phyloP scores from a whole-genome alignment of 2,888 invertebrate species.

The Physocephala rufipes region DNA sequence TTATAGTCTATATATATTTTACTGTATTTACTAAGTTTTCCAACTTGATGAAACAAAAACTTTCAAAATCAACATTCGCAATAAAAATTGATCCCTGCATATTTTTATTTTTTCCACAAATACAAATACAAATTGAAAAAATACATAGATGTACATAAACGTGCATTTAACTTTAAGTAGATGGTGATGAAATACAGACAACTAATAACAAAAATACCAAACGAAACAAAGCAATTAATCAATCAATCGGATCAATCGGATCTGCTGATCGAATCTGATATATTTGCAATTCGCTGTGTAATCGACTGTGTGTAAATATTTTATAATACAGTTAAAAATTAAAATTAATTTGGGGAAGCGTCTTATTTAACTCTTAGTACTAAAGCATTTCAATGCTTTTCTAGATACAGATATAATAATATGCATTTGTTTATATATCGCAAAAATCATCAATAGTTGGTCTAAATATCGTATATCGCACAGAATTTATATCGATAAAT shows the following conservation, averaged over 20 bases:
- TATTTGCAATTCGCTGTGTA: background rate
- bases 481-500: constrained; percentile 8
- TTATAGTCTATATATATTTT: constrained; percentile 13
- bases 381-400: constrained; percentile 7
- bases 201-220: background rate
- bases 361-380: constrained; percentile 23
- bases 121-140: background rate
- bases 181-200: background rate
- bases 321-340: constrained; percentile 27
- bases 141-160: background rate
- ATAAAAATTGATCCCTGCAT: constrained; percentile 42
- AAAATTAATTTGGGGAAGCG: constrained; percentile 30
- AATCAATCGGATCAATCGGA: background rate
- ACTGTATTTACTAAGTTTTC: constrained; percentile 16
- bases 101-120: constrained; percentile 16
- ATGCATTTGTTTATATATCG: background rate
- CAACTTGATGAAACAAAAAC: constrained; percentile 3
- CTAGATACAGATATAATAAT: background rate
- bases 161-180: background rate
- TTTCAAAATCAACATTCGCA: constrained; percentile 28
- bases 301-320: constrained; percentile 12
- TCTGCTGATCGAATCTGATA: background rate
- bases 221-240: background rate
- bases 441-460: constrained; percentile 2
- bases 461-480: constrained; percentile 14